These are phyloP conservation scores for Syngnathoides biaculeatus DNA, from an alignment of 2,113 vertebrate species.

Conservation along the genomic window DNA sequence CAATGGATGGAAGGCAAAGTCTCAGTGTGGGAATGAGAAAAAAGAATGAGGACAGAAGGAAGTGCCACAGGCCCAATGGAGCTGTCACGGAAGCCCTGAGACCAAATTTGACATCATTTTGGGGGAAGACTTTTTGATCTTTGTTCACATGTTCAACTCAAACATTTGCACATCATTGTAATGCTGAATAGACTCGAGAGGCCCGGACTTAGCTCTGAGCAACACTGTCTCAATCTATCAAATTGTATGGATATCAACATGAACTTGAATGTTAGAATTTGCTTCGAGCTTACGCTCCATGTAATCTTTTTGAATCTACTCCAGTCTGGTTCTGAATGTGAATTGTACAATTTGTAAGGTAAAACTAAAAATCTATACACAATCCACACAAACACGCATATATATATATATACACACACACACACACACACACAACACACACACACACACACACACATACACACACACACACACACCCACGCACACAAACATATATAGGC, in stretches of 20 bases:
- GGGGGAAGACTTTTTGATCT: conserved; percentile 24
- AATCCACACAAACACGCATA: no score
- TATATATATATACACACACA: no score
- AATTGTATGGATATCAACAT: conserved; percentile 14
- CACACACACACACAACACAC: no score
- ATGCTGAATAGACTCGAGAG: conserved; percentile 18
- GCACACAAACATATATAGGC: no score
- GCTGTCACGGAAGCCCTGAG: conserved; percentile 40
- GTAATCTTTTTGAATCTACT: conserved; percentile 5
- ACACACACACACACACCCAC: no score
- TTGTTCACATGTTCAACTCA: conserved; percentile 19
- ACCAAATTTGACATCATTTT: conserved; percentile 37
- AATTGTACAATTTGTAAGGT: neutral
- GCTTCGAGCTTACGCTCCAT: conserved; percentile 35
- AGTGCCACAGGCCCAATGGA: conserved; percentile 34
- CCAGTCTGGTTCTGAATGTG: neutral
- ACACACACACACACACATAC: no score
- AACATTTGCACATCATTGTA: conserved; percentile 25
- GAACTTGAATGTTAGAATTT: conserved; percentile 23
- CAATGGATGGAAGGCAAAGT: conserved; percentile 38
- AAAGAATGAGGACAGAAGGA: conserved; percentile 48
- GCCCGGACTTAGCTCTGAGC: conserved; percentile 31
- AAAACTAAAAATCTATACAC: no score
- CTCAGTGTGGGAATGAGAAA: conserved; percentile 18
- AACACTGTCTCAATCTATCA: conserved; percentile 23